Conservation (phyloP, 2,888 invertebrate genomes). For the Erebia epiphron region DNA sequence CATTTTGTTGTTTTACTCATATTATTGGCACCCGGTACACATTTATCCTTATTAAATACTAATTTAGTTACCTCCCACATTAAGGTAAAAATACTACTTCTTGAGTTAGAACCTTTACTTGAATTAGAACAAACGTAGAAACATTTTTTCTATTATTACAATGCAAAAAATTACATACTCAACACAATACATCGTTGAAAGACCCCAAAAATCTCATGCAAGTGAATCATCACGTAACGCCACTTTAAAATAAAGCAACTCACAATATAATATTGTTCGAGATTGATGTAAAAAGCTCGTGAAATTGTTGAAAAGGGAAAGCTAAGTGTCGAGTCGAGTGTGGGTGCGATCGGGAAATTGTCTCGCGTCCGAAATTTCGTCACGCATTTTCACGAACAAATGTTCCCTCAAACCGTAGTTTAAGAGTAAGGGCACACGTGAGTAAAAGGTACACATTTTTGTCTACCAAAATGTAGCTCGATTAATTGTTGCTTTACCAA, state of each 20-base stretch:
- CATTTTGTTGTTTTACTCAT: not conserved
- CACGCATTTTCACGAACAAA: slow-evolving; percentile 79
- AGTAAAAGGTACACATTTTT: too few species aligned
- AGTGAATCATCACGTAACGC: slow-evolving; percentile 33
- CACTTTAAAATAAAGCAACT: slow-evolving; percentile 39
- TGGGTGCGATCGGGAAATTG: slow-evolving; percentile 73
- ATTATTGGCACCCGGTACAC: too few species aligned
- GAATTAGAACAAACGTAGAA: too few species aligned
- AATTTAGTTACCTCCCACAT: too few species aligned
- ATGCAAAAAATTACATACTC: not conserved
- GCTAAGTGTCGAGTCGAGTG: slow-evolving; percentile 75
- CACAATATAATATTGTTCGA: slow-evolving; percentile 66
- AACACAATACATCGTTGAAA: slow-evolving; percentile 10
- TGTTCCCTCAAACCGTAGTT: slow-evolving; percentile 74
- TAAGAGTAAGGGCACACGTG: slow-evolving; percentile 43
- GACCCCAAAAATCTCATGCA: slow-evolving; percentile 6
- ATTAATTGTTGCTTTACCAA: not conserved
- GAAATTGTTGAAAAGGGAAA: slow-evolving; percentile 82
- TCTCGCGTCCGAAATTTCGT: slow-evolving; percentile 74
- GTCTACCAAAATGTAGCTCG: not conserved
- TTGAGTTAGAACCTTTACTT: too few species aligned
- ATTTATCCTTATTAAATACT: too few species aligned
- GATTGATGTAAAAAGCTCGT: slow-evolving; percentile 80
- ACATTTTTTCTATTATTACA: not conserved
- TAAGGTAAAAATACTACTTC: too few species aligned